Percentiles rank a stretch among this genome's conserved stretches.
Evolutionary conservation across 1,140 invertebrate genomes (phyloP).

Genomic region (Antheraea mylitta): DNA sequence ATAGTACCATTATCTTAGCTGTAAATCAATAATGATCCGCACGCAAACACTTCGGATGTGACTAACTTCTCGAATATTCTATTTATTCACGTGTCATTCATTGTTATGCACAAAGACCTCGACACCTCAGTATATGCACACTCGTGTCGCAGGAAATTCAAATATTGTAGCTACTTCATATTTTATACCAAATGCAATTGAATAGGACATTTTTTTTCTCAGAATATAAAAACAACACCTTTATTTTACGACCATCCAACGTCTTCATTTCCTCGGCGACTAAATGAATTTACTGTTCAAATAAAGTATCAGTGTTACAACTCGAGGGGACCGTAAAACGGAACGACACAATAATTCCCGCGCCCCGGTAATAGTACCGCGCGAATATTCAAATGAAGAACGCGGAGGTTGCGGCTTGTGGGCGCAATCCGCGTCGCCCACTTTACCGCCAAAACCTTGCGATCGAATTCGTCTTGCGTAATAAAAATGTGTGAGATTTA

Average conservation of each 20-base stretch:
- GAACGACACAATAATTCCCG: slow-evolving; percentile 35
- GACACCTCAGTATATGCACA: not conserved
- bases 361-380: not conserved
- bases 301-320: slow-evolving; percentile 39
- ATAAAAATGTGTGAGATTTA: slow-evolving; percentile 1
- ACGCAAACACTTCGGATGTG: slow-evolving; percentile 7
- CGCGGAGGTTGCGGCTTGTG: slow-evolving; percentile 22
- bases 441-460: slow-evolving; percentile 18
- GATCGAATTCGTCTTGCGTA: slow-evolving; percentile 11
- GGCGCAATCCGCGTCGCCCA: slow-evolving; percentile 25
- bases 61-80: slow-evolving; percentile 10
- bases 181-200: not conserved
- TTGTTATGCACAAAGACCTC: slow-evolving; percentile 6
- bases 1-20: not conserved
- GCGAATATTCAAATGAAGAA: slow-evolving; percentile 18
- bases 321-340: slow-evolving; percentile 33
- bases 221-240: slow-evolving; percentile 13
- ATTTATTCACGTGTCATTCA: slow-evolving; percentile 14
- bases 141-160: not conserved
- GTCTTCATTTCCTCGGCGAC: slow-evolving; percentile 27
- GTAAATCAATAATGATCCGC: slow-evolving; percentile 1
- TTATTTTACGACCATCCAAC: slow-evolving; percentile 26
- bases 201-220: slow-evolving; percentile 20
- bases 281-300: slow-evolving; percentile 20
- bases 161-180: not conserved